phyloP scores from a whole-genome alignment of 2,888 invertebrate species.

The Ectropis crepuscularia region DNA sequence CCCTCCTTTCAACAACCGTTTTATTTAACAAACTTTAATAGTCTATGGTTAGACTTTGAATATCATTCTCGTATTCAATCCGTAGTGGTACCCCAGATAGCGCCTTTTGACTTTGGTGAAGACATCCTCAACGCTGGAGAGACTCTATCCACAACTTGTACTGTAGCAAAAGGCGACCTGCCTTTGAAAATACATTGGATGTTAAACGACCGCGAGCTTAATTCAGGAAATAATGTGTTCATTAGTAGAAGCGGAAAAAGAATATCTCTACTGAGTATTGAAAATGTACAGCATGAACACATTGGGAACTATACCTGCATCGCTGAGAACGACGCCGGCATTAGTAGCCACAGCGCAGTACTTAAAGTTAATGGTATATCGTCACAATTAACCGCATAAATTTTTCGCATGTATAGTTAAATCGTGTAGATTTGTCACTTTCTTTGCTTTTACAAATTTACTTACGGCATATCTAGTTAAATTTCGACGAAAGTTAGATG shows the following conservation, averaged over 20 bases:
- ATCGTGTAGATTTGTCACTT: conserved; percentile 6
- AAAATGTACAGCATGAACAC: conserved; percentile 84
- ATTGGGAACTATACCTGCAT: conserved; percentile 86
- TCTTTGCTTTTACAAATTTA: conserved; percentile 6
- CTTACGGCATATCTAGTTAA: not conserved
- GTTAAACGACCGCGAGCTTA: conserved; percentile 83
- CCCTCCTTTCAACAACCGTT: conserved; percentile 1
- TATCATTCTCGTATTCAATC: not conserved
- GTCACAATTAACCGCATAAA: conserved; percentile 3
- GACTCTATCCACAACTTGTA: conserved; percentile 88
- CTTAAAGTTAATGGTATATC: conserved; percentile 88
- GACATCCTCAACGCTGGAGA: conserved; percentile 89
- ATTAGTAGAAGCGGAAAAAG: conserved; percentile 59
- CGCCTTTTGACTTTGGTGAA: conserved; percentile 90
- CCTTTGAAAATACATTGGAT: conserved; percentile 89
- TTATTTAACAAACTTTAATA: not conserved
- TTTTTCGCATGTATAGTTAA: conserved; percentile 21
- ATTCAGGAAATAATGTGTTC: conserved; percentile 54
- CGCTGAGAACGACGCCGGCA: conserved; percentile 87
- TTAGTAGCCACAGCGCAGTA: conserved; percentile 85
- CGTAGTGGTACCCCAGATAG: conserved; percentile 88
- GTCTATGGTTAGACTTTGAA: not conserved
- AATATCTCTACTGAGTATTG: conserved; percentile 81
- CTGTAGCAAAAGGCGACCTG: conserved; percentile 89
- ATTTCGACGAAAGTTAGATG: not conserved